Conservation (phyloP, 2,888 invertebrate species). For the Mythimna lalbum region DNA sequence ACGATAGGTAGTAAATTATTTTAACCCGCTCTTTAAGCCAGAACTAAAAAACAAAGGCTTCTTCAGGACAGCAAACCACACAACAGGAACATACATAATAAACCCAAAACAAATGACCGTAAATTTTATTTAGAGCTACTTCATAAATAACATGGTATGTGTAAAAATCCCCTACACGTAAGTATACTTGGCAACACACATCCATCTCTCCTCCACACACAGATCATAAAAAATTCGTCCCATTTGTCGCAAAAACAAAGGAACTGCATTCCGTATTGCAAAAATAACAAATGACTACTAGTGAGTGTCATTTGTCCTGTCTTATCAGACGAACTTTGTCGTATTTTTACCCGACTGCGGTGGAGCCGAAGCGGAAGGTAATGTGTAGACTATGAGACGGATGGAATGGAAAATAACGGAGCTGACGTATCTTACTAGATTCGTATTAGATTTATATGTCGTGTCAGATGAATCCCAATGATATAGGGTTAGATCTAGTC, state of each 20-base stretch:
- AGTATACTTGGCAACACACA: slow-evolving; percentile 9
- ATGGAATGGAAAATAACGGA: slow-evolving; percentile 37
- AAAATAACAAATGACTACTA: slow-evolving; percentile 65
- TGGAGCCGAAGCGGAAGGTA: not conserved
- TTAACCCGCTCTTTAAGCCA: no score
- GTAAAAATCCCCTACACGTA: slow-evolving; percentile 9
- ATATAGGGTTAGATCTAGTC: slow-evolving; percentile 15
- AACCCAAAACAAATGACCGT: not conserved
- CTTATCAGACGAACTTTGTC: slow-evolving; percentile 51
- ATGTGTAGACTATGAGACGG: slow-evolving; percentile 27
- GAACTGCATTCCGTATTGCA: slow-evolving; percentile 64
- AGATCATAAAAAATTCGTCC: slow-evolving; percentile 47
- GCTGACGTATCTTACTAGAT: slow-evolving; percentile 29
- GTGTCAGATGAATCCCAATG: slow-evolving; percentile 30
- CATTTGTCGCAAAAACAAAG: slow-evolving; percentile 55
- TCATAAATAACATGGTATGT: not conserved
- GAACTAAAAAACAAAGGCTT: no score
- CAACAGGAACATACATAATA: not conserved
- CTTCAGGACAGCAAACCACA: not conserved
- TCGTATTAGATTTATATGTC: slow-evolving; percentile 41
- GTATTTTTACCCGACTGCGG: slow-evolving; percentile 22
- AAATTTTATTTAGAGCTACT: slow-evolving; percentile 11
- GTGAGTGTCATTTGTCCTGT: slow-evolving; percentile 56
- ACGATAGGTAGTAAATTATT: no score
- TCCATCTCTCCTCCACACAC: not conserved